Conservation (phyloP, 92 coral and sea anemone genomes). For the Paramuricea clavata region DNA sequence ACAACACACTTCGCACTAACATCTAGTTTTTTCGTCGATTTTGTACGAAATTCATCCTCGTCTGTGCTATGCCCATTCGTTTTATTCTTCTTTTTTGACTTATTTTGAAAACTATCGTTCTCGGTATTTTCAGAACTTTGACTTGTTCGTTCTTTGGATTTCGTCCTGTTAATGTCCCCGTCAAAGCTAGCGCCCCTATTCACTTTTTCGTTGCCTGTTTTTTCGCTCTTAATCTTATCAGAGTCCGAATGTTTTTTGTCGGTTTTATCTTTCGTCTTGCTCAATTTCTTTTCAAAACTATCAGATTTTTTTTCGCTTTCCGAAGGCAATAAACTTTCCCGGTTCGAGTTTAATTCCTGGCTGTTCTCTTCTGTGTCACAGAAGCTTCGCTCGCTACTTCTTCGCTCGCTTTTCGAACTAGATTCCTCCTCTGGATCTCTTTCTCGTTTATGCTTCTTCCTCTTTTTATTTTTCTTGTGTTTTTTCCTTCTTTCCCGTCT, state of each 20-base stretch:
- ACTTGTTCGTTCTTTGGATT: background rate
- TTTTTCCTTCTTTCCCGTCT: slow-evolving; percentile 3
- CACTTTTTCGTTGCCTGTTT: background rate
- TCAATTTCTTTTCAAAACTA: slow-evolving; percentile 4
- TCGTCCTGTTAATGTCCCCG: background rate
- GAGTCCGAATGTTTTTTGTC: background rate
- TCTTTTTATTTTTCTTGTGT: background rate
- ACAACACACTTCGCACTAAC: background rate
- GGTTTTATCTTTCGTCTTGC: slow-evolving; percentile 27
- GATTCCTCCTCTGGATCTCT: background rate
- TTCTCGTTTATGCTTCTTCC: background rate
- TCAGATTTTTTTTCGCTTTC: slow-evolving; percentile 25
- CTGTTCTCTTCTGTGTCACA: background rate
- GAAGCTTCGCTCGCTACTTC: background rate
- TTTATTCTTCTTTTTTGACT: slow-evolving; percentile 49
- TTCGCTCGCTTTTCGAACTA: background rate
- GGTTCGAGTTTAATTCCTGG: slow-evolving; percentile 41
- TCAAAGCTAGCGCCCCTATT: background rate
- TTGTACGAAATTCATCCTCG: slow-evolving; percentile 3
- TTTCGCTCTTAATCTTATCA: background rate
- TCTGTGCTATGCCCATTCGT: background rate
- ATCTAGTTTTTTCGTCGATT: background rate
- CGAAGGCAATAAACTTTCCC: background rate
- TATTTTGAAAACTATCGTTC: background rate
- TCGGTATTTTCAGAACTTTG: background rate